These are phyloP conservation scores for Cladorhizidae sp. DNA, from an alignment of 37 sponge, comb jelly and placozoan genomes.

Conservation along the genomic window DNA sequence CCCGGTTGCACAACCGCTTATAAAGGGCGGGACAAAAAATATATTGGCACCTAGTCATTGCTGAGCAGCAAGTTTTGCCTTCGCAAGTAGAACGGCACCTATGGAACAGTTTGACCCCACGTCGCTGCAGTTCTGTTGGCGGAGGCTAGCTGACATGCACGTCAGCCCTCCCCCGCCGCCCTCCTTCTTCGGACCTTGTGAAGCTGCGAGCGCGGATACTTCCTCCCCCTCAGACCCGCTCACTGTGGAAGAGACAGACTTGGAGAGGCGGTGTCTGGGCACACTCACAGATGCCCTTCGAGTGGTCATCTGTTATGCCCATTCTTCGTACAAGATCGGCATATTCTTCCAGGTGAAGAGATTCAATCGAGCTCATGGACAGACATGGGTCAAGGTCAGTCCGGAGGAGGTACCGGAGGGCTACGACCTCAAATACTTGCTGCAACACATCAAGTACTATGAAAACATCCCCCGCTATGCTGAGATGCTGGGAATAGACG, in stretches of 20 bases:
- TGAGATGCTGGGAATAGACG: constrained; percentile 39
- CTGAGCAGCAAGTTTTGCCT: too few species aligned
- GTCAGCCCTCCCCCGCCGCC: neutral
- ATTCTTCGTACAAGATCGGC: constrained; percentile 55
- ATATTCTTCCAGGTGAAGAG: constrained; percentile 72
- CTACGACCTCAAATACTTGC: constrained; percentile 61
- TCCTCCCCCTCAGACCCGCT: constrained; percentile 34
- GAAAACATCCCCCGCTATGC: constrained; percentile 67
- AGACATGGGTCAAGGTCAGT: constrained; percentile 65
- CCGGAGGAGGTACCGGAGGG: constrained; percentile 71
- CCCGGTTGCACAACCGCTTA: too few species aligned
- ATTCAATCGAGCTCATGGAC: constrained; percentile 66
- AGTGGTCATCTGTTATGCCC: constrained; percentile 61
- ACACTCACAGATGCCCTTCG: constrained; percentile 63
- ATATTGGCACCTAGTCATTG: too few species aligned
- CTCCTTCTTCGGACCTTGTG: neutral
- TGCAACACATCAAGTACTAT: constrained; percentile 74
- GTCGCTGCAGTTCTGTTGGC: constrained; percentile 16
- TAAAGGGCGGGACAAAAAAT: too few species aligned
- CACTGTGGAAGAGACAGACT: constrained; percentile 53
- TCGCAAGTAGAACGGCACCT: too few species aligned
- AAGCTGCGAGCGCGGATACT: neutral
- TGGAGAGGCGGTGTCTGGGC: constrained; percentile 50
- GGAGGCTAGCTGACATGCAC: neutral
- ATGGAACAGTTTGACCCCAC: constrained; percentile 25